Evolutionary conservation across 2,888 invertebrate genomes (phyloP), one percentile per base, ranked within the genome.

Genomic region (Monoplex corrugatus): DNA sequence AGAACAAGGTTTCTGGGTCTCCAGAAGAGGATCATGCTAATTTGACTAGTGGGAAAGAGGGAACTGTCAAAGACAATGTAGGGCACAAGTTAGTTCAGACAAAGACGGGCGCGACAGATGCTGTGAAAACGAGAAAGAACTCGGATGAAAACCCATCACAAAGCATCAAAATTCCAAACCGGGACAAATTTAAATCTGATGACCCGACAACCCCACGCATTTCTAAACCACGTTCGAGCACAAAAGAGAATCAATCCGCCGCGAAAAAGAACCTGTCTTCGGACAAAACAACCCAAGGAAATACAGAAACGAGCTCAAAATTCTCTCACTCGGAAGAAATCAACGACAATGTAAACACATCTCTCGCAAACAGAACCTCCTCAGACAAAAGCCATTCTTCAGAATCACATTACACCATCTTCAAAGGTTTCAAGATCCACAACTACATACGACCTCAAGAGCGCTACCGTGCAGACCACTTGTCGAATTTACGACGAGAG

Each of bases 361-460:
- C 45, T 16, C 13, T 50, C 0, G 8, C 43, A 28, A 32, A 45
- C 40, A 28, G 28, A n/a, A 28, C 28, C 85, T 13, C 63, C 16
- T 43, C 63, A 40, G 43, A 43, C 72, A 23, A n/a, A 13, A 2
- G 40, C 5, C n/a, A 19, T 19, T 50, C 80, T 2, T n/a, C 13
- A 32, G 45, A 87, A 10, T 78, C 80, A 10, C 45, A 87, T 40
- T 87, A 35, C 85, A 84, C 78, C n/a, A 35, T 85, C 50, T 86
- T 89, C 85, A 87, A 80, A 75, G 90, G 90, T 3, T 72, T 63
- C 50, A 63, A 50, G 72, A 80, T 90, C 45, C 80, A 32, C 72
- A 89, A 90, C 82, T 90, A 90, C 63, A 82, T 90, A 2, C 89
- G 80, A 32, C 90, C 90, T 2, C 90, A 90, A 57, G 86, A 89